Evolutionary conservation across 2,888 invertebrate genomes (phyloP).

Genomic region (Sinotaia quadrata): DNA sequence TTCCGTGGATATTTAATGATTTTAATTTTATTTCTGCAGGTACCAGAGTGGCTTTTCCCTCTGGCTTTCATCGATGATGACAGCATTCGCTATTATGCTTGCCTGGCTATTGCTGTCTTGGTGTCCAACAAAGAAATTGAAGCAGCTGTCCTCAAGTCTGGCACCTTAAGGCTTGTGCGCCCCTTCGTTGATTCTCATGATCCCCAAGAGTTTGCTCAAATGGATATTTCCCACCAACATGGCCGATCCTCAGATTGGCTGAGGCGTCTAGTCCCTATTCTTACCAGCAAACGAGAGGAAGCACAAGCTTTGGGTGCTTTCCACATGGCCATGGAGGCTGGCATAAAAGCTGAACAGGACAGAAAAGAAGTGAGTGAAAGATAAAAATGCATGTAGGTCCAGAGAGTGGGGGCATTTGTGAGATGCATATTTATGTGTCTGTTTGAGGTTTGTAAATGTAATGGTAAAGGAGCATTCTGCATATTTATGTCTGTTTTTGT

Average conservation of each 20-base stretch:
- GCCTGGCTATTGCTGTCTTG: conserved; percentile 94
- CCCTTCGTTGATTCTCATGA: conserved; percentile 95
- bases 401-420: too few species aligned
- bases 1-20: too few species aligned
- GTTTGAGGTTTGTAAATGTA: too few species aligned
- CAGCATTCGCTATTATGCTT: conserved; percentile 89
- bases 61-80: conserved; percentile 97
- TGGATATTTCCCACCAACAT: conserved; percentile 86
- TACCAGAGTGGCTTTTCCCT: conserved; percentile 92
- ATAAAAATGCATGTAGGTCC: not conserved
- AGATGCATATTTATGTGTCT: too few species aligned
- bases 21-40: conserved; percentile 45
- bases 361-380: conserved; percentile 64
- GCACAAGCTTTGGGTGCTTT: conserved; percentile 97
- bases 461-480: too few species aligned
- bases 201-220: conserved; percentile 91
- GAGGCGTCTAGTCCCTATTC: conserved; percentile 90
- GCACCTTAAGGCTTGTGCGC: conserved; percentile 94
- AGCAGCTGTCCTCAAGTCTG: conserved; percentile 94
- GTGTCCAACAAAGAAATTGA: conserved; percentile 99
- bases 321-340: conserved; percentile 98
- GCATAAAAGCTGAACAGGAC: conserved; percentile 85
- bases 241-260: conserved; percentile 97
- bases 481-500: not conserved
- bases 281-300: conserved; percentile 95